Conservation (phyloP, 2,888 invertebrate species). For the Molorchus minor region DNA sequence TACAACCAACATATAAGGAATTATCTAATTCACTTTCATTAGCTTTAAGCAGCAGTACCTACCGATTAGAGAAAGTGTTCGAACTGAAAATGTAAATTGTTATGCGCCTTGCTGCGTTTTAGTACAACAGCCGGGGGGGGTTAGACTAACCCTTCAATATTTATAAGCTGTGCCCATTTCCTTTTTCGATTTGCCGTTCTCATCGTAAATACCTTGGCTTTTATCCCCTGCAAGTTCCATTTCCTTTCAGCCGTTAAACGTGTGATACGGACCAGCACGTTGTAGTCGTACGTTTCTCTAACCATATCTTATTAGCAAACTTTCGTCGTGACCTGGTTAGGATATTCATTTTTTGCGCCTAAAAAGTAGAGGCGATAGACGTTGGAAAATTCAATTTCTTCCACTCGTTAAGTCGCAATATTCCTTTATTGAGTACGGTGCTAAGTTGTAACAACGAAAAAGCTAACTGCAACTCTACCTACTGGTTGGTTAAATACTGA, state of each 20-base stretch:
- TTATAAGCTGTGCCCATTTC: conserved; percentile 48
- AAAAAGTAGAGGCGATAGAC: conserved; percentile 11
- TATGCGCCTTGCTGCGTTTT: conserved; percentile 8
- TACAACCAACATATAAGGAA: too few relatives aligned
- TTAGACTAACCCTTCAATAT: conserved; percentile 49
- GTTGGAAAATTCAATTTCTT: conserved; percentile 29
- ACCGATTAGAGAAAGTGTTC: conserved; percentile 40
- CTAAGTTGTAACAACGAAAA: too few relatives aligned
- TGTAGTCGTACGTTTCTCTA: conserved; percentile 48
- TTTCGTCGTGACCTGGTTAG: conserved; percentile 39
- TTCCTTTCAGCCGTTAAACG: conserved; percentile 47
- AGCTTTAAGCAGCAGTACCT: too few relatives aligned
- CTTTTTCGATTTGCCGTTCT: conserved; percentile 49
- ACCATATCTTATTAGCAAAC: conserved; percentile 51
- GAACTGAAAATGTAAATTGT: conserved; percentile 43
- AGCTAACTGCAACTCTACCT: too few relatives aligned
- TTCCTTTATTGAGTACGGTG: too few relatives aligned
- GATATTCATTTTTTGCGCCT: conserved; percentile 40
- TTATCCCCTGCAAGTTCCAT: conserved; percentile 46
- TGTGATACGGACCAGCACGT: conserved; percentile 49
- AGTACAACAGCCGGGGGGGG: conserved; percentile 28
- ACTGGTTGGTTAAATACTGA: too few relatives aligned
- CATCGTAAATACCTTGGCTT: conserved; percentile 49
- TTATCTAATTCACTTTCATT: too few relatives aligned
- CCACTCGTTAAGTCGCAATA: background rate